Base-by-base conservation (phyloP, 2,797 vertebrate species). In the Bovichtus diacanthus region DNA sequence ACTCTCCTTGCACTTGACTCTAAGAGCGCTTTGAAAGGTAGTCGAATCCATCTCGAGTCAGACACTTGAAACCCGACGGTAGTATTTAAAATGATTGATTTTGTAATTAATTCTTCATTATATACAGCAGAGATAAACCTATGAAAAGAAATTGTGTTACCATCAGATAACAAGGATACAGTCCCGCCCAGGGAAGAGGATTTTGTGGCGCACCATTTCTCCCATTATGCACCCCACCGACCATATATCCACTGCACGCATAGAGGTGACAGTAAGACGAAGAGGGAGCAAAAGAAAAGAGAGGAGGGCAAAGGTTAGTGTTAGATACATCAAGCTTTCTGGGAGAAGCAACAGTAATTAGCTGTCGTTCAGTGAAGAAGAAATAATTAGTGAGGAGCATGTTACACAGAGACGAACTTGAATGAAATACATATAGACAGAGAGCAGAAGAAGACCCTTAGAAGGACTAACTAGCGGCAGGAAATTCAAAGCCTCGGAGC, bases 161-260 rank as follows among this genome's bases (percentile, higher is more conserved):
- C 82, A 78, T 82, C 58, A 73, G 15, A 69, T 62, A 69, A 80
- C 88, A 96, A 97, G 96, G 96, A 97, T 97, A 97, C 96, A 97
- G 92, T 97, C 96, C 90, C 96, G 95, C 73, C 96, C 96, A 11
- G 96, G 96, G 89, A 97, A 97, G 83, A 97, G 95, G 94, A 97
- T 97, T 96, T 96, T 97, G 95, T 97, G 96, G 92, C 96, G 96
- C 87, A 97, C 97, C 96, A 97, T 97, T 96, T 97, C 96, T 94
- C 96, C 96, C 96, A 97, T 97, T 94, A 97, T 97, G 96, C 96
- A 97, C 88, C 96, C 96, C 90, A 97, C 96, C 91, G 96, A 97
- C 96, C 96, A 97, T 93, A 97, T 96, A 93, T 97, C 96, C 95
- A 96, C 96, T 98, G 96, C 94, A 95, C 93, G 91, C 92, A 94